Conservation (phyloP, 2,797 vertebrate genomes). For the Chrysocyon brachyurus region DNA sequence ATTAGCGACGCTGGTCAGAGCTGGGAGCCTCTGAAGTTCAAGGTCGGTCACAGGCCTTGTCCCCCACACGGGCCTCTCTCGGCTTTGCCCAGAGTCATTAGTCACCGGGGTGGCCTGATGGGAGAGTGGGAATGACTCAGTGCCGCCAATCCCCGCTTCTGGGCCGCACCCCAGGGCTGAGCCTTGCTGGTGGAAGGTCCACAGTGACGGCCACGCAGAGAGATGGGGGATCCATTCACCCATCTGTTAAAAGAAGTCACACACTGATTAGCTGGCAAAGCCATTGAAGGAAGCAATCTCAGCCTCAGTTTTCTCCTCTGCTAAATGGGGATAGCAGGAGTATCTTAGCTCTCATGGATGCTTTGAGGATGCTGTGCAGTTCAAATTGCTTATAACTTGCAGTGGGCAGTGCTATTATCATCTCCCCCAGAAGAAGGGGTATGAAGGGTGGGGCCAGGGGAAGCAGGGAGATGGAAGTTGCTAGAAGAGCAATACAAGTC, state of each 20-base stretch:
- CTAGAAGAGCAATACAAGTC: background rate
- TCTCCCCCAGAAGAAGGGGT: background rate
- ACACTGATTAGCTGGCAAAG: no score
- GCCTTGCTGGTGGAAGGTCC: background rate
- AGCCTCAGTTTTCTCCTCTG: slow-evolving; percentile 55
- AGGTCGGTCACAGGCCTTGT: slow-evolving; percentile 68
- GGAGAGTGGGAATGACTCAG: slow-evolving; percentile 58
- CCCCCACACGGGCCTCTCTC: background rate
- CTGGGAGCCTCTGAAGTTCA: slow-evolving; percentile 78
- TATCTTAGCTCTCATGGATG: background rate
- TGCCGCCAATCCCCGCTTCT: background rate
- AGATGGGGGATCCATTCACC: background rate
- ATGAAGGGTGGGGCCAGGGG: background rate
- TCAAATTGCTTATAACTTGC: background rate
- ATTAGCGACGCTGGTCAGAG: slow-evolving; percentile 64
- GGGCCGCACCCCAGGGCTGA: slow-evolving; percentile 11
- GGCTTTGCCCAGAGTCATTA: slow-evolving; percentile 59
- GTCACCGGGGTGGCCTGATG: slow-evolving; percentile 62
- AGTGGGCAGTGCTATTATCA: background rate
- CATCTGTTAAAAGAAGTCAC: background rate
- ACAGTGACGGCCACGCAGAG: accelerated
- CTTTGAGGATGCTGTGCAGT: background rate
- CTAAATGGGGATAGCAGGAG: background rate
- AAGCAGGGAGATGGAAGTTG: background rate
- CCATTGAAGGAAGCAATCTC: background rate